These are phyloP conservation scores for Tachina fera DNA, from an alignment of 2,888 invertebrate species.

Conservation along the genomic window DNA sequence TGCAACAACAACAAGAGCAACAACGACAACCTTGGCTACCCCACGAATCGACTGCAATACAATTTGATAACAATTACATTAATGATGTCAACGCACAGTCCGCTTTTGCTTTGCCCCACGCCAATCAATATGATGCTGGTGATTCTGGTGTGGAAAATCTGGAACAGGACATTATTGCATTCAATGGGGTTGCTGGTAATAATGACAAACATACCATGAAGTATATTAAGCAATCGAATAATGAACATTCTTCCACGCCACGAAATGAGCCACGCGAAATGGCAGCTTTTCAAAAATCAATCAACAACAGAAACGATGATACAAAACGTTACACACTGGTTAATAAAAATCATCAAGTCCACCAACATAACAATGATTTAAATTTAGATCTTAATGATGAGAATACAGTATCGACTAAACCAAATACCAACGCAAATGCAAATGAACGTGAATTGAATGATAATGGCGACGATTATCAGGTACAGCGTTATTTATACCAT, in stretches of 20 bases:
- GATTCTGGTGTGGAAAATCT: constrained; percentile 13
- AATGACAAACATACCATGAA: constrained; percentile 49
- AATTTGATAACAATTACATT: constrained; percentile 73
- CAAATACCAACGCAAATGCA: constrained; percentile 41
- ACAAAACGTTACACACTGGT: constrained; percentile 45
- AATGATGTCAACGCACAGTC: constrained; percentile 71
- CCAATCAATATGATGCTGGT: constrained; percentile 50
- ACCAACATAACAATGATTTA: constrained; percentile 58
- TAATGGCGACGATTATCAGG: constrained; percentile 76
- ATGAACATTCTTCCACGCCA: constrained; percentile 38
- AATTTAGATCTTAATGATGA: constrained; percentile 60
- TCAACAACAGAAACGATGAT: constrained; percentile 42
- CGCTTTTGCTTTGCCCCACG: constrained; percentile 1
- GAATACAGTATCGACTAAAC: constrained; percentile 62
- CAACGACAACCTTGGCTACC: constrained; percentile 67
- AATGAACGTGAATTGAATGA: constrained; percentile 70
- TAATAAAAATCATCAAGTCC: constrained; percentile 40
- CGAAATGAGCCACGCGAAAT: constrained; percentile 38
- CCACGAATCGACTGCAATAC: constrained; percentile 54
- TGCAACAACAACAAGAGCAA: constrained; percentile 66
- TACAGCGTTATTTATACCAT: constrained; percentile 80
- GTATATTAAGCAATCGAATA: constrained; percentile 49
- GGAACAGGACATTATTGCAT: constrained; percentile 32
- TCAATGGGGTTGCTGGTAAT: constrained; percentile 18
- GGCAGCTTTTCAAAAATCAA: constrained; percentile 56